phyloP scores from a whole-genome alignment of 2,113 vertebrate species.

The Redunca redunca region DNA sequence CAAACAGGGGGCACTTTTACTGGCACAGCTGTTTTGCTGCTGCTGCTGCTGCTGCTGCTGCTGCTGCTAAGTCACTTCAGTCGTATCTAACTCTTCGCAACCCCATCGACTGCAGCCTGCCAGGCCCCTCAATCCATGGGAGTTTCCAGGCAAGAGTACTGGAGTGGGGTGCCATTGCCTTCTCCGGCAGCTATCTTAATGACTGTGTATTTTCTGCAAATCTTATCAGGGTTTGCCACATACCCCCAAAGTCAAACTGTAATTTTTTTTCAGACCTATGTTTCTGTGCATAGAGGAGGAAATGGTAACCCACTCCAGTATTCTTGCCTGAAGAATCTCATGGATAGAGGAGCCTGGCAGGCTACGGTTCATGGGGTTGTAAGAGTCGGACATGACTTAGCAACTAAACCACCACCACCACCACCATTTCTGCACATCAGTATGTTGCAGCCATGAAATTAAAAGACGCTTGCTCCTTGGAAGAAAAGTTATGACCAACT shows the following conservation, averaged over 20 bases:
- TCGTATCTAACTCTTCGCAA: fast-evolving
- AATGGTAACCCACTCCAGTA: not conserved
- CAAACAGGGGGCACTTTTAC: not conserved
- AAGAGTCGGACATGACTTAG: not conserved
- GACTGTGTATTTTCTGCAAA: not conserved
- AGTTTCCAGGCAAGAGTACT: too few relatives aligned
- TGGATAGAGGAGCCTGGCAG: not conserved
- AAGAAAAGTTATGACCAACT: not conserved
- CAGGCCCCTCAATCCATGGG: too few relatives aligned
- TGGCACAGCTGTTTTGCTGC: not conserved
- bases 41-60: too few relatives aligned
- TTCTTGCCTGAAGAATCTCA: not conserved
- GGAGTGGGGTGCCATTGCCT: too few relatives aligned
- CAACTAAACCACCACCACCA: not conserved
- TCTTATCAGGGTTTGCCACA: not conserved
- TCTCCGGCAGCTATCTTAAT: not conserved
- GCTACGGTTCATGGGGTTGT: not conserved
- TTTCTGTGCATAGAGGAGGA: not conserved
- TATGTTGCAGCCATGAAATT: not conserved
- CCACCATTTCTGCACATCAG: not conserved
- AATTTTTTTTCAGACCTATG: not conserved
- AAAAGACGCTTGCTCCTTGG: not conserved
- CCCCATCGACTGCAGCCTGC: too few relatives aligned
- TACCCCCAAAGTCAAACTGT: not conserved
- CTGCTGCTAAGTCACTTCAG: too few relatives aligned